Base-by-base conservation (phyloP, 2,113 vertebrate species). In the Epinephelus lanceolatus region DNA sequence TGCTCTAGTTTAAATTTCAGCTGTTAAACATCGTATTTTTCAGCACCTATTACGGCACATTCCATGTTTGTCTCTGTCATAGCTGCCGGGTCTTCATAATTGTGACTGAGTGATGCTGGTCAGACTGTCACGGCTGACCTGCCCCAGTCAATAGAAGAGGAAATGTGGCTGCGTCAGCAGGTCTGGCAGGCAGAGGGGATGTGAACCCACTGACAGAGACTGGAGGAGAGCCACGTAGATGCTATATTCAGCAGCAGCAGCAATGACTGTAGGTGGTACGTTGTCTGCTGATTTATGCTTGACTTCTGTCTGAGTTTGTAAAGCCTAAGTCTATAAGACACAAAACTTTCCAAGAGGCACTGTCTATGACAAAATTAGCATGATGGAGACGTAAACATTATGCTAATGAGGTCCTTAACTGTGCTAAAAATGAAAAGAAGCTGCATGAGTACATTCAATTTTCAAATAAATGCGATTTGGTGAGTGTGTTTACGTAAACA, bases 71-170 rank as follows among this genome's bases (percentile, higher is more conserved):
- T 77, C 62, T 85, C 60, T 69, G 79, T 51, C 70, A 57, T 51
- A 33, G 69, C 85, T 57, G 83, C 73, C 71, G 59, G 66, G n/a
- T 76, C 60, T 68, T 86, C 57, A 65, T 86, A 63, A 78, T 27
- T 55, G 78, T 80, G 57, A 81, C 51, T 75, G 81, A 85, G 85
- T 70, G 81, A 87, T 70, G 63, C 65, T 56, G 83, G 55, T 91
- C 71, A 25, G 75, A 71, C 80, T 72, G 73, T 90, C 47, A 87
- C 83, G 89, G 88, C 30, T 92, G 92, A 92, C 75, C 86, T 89
- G 89, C 56, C 78, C 70, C 73, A 55, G 67, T 92, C 90, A 93
- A 93, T 85, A 81, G 88, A 52, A 42, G 70, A 85, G 87, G 83
- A 86, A 86, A 91, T 86, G 88, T 83, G 70, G 51, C 73, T 68